phyloP scores from a whole-genome alignment of 2,888 invertebrate genomes.

The Cryptocheilus praepositus region DNA sequence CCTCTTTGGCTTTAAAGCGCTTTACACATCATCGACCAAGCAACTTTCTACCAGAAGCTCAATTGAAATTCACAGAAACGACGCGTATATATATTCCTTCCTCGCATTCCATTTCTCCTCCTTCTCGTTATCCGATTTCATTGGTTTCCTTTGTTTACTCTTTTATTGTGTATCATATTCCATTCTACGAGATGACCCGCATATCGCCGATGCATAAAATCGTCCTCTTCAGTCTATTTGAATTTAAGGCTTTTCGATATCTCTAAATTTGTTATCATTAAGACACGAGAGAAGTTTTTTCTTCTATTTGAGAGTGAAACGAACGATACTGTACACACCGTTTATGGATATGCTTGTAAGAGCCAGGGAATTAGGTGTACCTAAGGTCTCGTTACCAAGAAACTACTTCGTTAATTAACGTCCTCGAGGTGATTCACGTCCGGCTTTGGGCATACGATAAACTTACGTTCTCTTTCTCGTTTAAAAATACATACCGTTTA shows the following conservation, averaged over 20 bases:
- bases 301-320: conserved; percentile 21
- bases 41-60: conserved; percentile 35
- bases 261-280: conserved; percentile 23
- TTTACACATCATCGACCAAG: conserved; percentile 29
- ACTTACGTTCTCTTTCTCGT: too few relatives aligned
- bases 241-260: conserved; percentile 39
- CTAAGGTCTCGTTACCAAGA: conserved; percentile 33
- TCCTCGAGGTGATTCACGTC: too few relatives aligned
- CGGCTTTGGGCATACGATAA: too few relatives aligned
- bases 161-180: conserved; percentile 6
- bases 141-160: neutral
- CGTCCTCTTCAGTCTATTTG: conserved; percentile 38
- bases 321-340: conserved; percentile 19
- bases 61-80: conserved; percentile 38
- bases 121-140: conserved; percentile 17
- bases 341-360: conserved; percentile 13
- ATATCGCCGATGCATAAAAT: conserved; percentile 22
- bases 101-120: neutral
- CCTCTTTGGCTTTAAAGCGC: conserved; percentile 49
- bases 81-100: conserved; percentile 12
- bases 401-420: too few relatives aligned
- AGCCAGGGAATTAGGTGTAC: conserved; percentile 36
- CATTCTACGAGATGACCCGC: conserved; percentile 16
- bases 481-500: too few relatives aligned
- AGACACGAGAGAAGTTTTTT: conserved; percentile 28